A percentile compares a stretch with the other conserved stretches of the same genome.
Conservation (phyloP, 2,113 vertebrate species). For the Megalops atlanticus region DNA sequence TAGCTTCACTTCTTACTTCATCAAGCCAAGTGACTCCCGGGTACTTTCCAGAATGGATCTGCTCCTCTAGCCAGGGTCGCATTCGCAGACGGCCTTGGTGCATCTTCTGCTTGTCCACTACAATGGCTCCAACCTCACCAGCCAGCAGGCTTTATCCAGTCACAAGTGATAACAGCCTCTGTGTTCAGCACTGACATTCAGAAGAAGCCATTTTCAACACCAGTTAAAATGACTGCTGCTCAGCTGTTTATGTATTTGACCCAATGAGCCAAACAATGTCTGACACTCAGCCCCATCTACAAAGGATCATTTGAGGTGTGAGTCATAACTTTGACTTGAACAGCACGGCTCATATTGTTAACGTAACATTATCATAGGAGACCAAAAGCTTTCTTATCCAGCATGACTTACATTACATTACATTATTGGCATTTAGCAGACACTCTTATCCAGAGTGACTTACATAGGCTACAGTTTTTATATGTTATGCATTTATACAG, state of each 20-base stretch:
- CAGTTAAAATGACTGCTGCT: not conserved
- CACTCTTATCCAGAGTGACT: too few relatives aligned
- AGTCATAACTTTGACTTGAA: not conserved
- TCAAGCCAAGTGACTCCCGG: constrained; percentile 75
- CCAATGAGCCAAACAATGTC: not conserved
- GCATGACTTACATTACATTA: not conserved
- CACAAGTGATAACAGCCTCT: not conserved
- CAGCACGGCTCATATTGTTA: not conserved
- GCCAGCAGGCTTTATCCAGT: not conserved
- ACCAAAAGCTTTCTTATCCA: not conserved
- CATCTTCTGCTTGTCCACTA: constrained; percentile 51
- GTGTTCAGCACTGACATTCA: not conserved
- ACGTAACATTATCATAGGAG: not conserved
- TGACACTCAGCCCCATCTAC: not conserved
- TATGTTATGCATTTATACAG: too few relatives aligned
- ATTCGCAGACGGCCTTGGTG: constrained; percentile 68
- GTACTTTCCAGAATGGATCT: constrained; percentile 72
- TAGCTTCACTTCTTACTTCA: constrained; percentile 69
- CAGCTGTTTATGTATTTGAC: constrained; percentile 4
- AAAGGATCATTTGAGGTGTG: not conserved
- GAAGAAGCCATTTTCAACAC: not conserved
- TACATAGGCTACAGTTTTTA: too few relatives aligned
- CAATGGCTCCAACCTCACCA: not conserved
- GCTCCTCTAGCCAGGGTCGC: constrained; percentile 75
- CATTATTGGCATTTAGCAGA: too few relatives aligned